Evolutionary conservation across 2,888 invertebrate genomes (phyloP), one percentile per base, ranked within the genome.

Genomic region (Cephalotes varians): DNA sequence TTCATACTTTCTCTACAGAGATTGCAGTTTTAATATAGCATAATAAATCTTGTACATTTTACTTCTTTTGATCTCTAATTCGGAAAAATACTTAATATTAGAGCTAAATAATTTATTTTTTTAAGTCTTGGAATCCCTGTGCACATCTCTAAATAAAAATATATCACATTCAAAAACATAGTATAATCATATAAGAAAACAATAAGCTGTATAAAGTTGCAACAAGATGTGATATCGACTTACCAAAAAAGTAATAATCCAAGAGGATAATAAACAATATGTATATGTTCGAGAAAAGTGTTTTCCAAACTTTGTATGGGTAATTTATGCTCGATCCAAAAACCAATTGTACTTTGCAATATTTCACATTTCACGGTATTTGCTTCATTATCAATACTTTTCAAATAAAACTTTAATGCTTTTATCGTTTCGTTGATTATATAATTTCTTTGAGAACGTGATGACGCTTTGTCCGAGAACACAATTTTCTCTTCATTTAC

Each of bases 201-300:
- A 6, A 40, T 1, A 31, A 12, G 9, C 18, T 31, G 12, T 37
- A 31, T 47, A 37, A 44, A 56, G 6, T 12, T 44, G n/a, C 1
- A 18, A 3, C 34, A 54, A 28, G 21, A 9, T 64, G 34, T 10
- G 69, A 58, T 4, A n/a, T 49, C 54, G 58, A 86, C 85, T 91
- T 88, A 94, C 94, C 94, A 93, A 85, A 93, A 94, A 28, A 94
- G 81, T 34, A 94, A 84, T 72, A 94, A 88, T 79, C 94, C 94
- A 58, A 94, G 89, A 0, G 94, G 92, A 85, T 94, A 94, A 88
- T 91, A 94, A 47, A 94, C 88, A 49, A 95, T 94, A 83, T 95
- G 95, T 95, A 96, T 95, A 80, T 96, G 95, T 84, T 96, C 96
- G 21, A 95, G 92, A 76, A 96, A 94, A 4, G 96, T 95, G 4